Conservation (phyloP, 2,113 vertebrate genomes). For the Oncorhynchus tshawytscha region DNA sequence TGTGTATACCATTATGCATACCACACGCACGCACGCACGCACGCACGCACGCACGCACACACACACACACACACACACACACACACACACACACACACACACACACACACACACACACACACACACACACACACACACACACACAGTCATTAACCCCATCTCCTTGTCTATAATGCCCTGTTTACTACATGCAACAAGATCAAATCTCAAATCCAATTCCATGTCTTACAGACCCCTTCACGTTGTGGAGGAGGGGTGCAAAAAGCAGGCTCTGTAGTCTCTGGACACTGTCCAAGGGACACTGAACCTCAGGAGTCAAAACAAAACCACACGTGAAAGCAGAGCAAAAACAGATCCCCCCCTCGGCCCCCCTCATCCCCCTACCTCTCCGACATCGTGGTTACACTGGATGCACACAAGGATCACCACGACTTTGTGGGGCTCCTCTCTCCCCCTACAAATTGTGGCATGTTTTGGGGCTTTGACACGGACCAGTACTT, state of each 20-base stretch:
- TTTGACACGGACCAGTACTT: constrained; percentile 47
- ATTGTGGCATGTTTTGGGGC: constrained; percentile 59
- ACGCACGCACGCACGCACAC: constrained; percentile 6
- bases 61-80: constrained; percentile 78
- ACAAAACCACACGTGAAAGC: constrained; percentile 72
- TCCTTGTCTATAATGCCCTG: constrained; percentile 62
- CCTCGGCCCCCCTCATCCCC: constrained; percentile 24
- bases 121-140: constrained; percentile 28
- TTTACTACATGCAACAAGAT: constrained; percentile 78
- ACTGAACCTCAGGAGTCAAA: constrained; percentile 75
- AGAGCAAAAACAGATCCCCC: constrained; percentile 68
- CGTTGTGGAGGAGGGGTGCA: constrained; percentile 73
- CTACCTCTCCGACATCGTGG: constrained; percentile 39
- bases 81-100: constrained; percentile 74
- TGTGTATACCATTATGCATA: constrained; percentile 15
- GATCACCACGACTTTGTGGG: constrained; percentile 70
- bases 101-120: constrained; percentile 18
- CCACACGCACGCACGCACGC: constrained; percentile 69
- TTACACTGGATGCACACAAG: constrained; percentile 77
- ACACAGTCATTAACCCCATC: constrained; percentile 64
- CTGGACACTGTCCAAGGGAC: constrained; percentile 81
- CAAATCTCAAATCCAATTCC: constrained; percentile 82
- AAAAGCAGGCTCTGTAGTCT: constrained; percentile 79
- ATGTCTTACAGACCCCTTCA: constrained; percentile 71
- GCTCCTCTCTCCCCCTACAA: constrained; percentile 59